These are phyloP conservation scores for Zaprionus davidi DNA, from an alignment of 1,140 invertebrate species.

Conservation along the genomic window DNA sequence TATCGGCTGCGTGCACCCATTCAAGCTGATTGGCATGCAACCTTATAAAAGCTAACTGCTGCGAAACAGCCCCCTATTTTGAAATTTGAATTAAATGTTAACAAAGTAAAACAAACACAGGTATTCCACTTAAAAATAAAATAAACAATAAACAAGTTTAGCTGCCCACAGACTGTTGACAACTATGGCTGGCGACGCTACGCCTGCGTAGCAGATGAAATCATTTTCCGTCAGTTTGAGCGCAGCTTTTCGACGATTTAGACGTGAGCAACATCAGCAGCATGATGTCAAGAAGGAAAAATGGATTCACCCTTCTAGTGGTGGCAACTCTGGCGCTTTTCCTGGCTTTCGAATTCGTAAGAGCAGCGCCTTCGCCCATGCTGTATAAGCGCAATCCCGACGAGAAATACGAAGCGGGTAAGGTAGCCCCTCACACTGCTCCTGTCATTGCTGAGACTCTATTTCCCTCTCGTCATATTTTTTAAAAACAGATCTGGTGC, in stretches of 20 bases:
- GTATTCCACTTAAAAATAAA: not conserved
- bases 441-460: too few relatives aligned
- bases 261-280: slow-evolving; percentile 21
- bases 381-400: slow-evolving; percentile 79
- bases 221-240: slow-evolving; percentile 29
- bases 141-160: not conserved
- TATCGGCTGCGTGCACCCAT: not conserved
- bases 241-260: slow-evolving; percentile 10
- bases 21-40: not conserved
- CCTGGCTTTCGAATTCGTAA: slow-evolving; percentile 37
- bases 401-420: slow-evolving; percentile 82
- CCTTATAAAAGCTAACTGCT: slow-evolving; percentile 15
- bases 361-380: slow-evolving; percentile 60
- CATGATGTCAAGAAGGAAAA: not conserved
- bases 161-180: not conserved
- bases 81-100: not conserved
- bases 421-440: too few relatives aligned
- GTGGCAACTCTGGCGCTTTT: slow-evolving; percentile 17
- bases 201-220: not conserved
- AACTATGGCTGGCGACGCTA: not conserved
- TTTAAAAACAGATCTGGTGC: slow-evolving; percentile 85
- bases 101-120: not conserved
- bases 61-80: slow-evolving; percentile 29
- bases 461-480: not conserved
- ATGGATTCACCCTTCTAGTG: not conserved